phyloP scores from a whole-genome alignment of 2,113 vertebrate genomes.

The Sturnus vulgaris region DNA sequence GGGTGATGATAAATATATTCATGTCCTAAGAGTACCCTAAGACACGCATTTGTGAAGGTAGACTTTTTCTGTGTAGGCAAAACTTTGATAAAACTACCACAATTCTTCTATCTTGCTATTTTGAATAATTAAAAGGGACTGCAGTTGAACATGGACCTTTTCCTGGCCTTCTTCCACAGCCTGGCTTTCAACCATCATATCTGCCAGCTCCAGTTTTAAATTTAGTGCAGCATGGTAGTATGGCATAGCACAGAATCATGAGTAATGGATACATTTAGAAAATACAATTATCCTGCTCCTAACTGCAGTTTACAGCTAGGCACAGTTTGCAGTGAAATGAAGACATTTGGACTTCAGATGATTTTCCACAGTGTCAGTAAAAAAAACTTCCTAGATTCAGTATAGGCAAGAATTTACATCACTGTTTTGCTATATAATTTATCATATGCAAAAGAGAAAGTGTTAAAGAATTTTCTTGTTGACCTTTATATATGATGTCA shows the following conservation, averaged over 20 bases:
- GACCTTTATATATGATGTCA: neutral
- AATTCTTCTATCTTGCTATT: neutral
- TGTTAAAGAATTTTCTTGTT: neutral
- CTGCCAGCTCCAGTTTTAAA: neutral
- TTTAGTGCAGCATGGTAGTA: neutral
- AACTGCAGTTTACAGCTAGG: neutral
- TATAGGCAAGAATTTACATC: neutral
- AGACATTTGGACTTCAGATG: neutral
- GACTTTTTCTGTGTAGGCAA: neutral
- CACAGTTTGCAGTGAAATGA: neutral
- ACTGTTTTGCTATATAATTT: neutral
- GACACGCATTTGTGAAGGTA: neutral
- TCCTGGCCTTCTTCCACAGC: neutral
- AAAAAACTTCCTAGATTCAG: neutral
- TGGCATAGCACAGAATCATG: neutral
- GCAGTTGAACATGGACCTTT: neutral
- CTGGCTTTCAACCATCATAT: neutral
- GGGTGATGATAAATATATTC: neutral
- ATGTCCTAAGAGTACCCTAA: neutral
- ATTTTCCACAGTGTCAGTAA: neutral
- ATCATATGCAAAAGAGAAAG: neutral
- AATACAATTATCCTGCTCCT: neutral
- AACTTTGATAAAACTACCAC: neutral
- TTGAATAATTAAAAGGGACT: neutral
- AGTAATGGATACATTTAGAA: neutral